Conservation (phyloP, 1,140 invertebrate species). For the Formica selysi region DNA sequence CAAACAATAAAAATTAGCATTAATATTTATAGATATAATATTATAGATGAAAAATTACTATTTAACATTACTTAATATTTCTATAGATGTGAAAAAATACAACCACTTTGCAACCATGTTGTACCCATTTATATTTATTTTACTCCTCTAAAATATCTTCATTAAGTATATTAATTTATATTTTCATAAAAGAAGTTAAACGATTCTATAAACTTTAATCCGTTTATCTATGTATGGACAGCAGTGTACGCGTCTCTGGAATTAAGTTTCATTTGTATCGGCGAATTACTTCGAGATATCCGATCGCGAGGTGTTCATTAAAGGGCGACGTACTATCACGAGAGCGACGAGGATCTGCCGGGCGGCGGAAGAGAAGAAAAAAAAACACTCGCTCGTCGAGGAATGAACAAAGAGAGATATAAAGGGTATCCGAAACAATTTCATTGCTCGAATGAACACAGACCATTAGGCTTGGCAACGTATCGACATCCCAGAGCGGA, state of each 20-base stretch:
- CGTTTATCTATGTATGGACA: neutral
- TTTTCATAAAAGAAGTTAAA: neutral
- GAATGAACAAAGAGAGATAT: constrained; percentile 46
- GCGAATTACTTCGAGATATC: neutral
- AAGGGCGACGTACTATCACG: constrained; percentile 18
- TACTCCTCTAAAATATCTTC: too few species aligned
- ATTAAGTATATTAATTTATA: neutral
- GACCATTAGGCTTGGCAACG: constrained; percentile 39
- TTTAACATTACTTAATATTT: neutral
- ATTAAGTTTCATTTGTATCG: constrained; percentile 4
- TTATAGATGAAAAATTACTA: too few species aligned
- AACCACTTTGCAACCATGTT: too few species aligned
- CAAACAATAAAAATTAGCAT: neutral
- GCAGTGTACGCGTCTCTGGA: neutral
- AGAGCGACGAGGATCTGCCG: constrained; percentile 22
- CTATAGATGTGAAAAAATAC: neutral
- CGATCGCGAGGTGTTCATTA: constrained; percentile 43
- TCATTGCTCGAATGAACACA: constrained; percentile 66
- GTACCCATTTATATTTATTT: too few species aligned
- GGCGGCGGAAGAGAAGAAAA: neutral
- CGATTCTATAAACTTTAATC: constrained; percentile 15
- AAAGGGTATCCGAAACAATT: constrained; percentile 65
- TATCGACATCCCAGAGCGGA: constrained; percentile 60
- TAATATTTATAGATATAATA: too few species aligned
- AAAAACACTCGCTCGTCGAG: neutral